phyloP scores from a whole-genome alignment of 2,797 vertebrate genomes.

The Danio kyathit region DNA sequence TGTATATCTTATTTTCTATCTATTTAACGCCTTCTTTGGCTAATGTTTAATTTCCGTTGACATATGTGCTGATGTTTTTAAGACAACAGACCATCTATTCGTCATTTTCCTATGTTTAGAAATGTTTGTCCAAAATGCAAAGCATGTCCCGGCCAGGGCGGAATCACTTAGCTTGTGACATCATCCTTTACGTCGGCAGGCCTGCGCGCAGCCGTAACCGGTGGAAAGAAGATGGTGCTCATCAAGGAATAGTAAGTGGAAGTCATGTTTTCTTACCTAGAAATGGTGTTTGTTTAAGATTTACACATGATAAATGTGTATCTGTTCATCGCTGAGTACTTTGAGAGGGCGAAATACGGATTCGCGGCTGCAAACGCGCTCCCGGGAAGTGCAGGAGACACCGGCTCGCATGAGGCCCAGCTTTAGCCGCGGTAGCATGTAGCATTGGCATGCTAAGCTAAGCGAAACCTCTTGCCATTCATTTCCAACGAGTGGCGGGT shows the following conservation, averaged over 20 bases:
- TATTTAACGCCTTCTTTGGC: too few species aligned
- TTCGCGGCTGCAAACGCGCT: background rate
- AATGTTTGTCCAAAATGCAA: too few species aligned
- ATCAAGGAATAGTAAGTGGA: conserved; percentile 96
- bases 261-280: conserved; percentile 61
- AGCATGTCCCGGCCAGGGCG: too few species aligned
- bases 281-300: background rate
- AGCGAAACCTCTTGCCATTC: background rate
- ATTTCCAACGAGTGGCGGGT: background rate
- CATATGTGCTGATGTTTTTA: too few species aligned
- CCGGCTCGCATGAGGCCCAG: conserved; percentile 38
- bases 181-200: conserved; percentile 53
- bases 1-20: too few species aligned
- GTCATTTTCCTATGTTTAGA: too few species aligned
- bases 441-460: background rate
- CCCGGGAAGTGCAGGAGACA: conserved; percentile 1
- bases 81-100: too few species aligned
- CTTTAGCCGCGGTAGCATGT: conserved; percentile 20
- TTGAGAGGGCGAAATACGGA: background rate
- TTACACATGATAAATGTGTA: background rate
- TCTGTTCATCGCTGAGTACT: background rate
- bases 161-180: background rate
- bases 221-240: conserved; percentile 92
- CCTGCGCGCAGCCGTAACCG: conserved; percentile 78
- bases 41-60: too few species aligned